Evolutionary conservation across 1,140 invertebrate genomes (phyloP), one percentile per base, ranked within the genome.

Genomic region (Sminthurides bifidus): DNA sequence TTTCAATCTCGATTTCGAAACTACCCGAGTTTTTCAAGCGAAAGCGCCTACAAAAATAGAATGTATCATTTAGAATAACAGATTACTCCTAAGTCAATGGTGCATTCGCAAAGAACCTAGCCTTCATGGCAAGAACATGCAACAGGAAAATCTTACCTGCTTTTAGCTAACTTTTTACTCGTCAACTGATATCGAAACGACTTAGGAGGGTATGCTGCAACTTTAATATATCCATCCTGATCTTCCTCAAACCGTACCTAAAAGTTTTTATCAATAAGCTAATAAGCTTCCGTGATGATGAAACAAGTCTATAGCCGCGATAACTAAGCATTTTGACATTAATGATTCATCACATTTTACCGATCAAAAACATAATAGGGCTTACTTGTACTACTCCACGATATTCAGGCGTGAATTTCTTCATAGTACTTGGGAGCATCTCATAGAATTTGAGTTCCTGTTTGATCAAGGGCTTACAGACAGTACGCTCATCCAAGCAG

Each of bases 391-490:
- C 65, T 30, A 67, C 65, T 24, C 72, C 71, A 44, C 63, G 60
- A 64, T 74, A 80, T 56, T 74, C 68, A 21, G 78, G 75, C 17
- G 74, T 73, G 67, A 78, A 79, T 46, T 69, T 69, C 54, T 71
- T 72, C 31, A 80, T 68, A 50, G 65, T 62, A 21, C 69, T 66
- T 6, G 78, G 77, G 23, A 79, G 64, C 1, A 69, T 75, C 52
- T 74, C 68, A 67, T 81, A 80, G 66, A 80, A 79, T 43, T 70
- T 60, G 15, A 75, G 69, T 66, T 81, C 79, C 59, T 75, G 66
- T 5, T 70, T 65, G 40, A 77, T 76, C 10, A 80, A 66, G n/a
- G 77, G 77, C 64, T 81, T 81, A 66, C 79, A 79, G 30, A 81
- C 70, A 8, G 77, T 79, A 17, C 69, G 67, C 31, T 75, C 72